Percentiles rank a stretch among this genome's conserved stretches.
phyloP scores from a whole-genome alignment of 2,888 invertebrate genomes.

The Ariolimax columbianus region DNA sequence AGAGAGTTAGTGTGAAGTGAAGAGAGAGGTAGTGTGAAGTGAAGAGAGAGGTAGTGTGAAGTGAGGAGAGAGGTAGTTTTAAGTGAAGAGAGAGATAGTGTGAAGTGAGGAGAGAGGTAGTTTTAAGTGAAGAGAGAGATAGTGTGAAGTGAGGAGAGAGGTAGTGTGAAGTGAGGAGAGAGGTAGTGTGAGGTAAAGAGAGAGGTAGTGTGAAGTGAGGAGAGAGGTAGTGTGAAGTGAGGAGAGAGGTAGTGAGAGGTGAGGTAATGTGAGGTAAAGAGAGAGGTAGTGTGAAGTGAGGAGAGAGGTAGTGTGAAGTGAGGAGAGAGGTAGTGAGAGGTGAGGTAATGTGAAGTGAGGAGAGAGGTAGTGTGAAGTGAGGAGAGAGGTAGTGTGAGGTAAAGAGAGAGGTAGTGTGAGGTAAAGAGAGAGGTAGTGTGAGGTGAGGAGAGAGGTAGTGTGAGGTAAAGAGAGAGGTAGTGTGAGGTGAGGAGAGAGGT shows the following conservation, averaged over 20 bases:
- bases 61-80: not conserved
- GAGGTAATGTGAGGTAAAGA: no score
- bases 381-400: no score
- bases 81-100: not conserved
- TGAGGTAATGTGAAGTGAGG: no score
- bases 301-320: no score
- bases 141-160: not conserved
- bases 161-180: not conserved
- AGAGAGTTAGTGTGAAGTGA: not conserved
- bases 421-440: no score
- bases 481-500: no score
- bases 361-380: no score
- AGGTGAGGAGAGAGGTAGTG: no score
- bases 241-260: not conserved
- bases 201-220: not conserved
- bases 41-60: not conserved
- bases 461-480: no score
- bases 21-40: not conserved
- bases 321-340: no score
- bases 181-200: not conserved
- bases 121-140: not conserved
- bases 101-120: not conserved
- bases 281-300: no score
- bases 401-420: no score
- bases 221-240: not conserved